Conservation (phyloP, 2,113 vertebrate species). For the Hylia prasina region DNA sequence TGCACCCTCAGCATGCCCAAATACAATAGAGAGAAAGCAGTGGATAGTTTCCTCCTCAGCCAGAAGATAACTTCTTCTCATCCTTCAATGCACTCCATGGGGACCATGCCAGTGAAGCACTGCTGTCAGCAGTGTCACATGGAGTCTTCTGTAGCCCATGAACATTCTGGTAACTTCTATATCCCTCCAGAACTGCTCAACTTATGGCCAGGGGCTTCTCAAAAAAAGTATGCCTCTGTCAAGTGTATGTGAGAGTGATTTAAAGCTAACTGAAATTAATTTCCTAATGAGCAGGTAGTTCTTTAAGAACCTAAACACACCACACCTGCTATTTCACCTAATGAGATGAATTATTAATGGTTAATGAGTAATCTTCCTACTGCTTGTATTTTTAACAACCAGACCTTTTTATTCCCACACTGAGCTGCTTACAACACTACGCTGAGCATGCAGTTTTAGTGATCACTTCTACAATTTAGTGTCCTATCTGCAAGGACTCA, state of each 20-base stretch:
- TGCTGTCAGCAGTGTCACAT: not conserved
- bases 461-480: not conserved
- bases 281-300: not conserved
- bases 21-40: not conserved
- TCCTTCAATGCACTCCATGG: fast-evolving
- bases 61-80: not conserved
- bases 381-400: not conserved
- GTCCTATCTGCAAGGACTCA: not conserved
- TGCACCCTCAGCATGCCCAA: not conserved
- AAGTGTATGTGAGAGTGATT: not conserved
- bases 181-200: not conserved
- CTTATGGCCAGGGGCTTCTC: not conserved
- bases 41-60: not conserved
- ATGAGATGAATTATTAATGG: not conserved
- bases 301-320: not conserved
- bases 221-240: not conserved
- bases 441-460: not conserved
- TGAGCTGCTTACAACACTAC: not conserved
- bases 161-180: not conserved
- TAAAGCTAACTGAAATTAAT: not conserved
- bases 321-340: not conserved
- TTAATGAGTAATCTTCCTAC: not conserved
- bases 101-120: fast-evolving
- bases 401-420: not conserved
- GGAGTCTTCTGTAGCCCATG: not conserved